Evolutionary conservation across 2,113 vertebrate genomes (phyloP).

Genomic region (Oceanites oceanicus): DNA sequence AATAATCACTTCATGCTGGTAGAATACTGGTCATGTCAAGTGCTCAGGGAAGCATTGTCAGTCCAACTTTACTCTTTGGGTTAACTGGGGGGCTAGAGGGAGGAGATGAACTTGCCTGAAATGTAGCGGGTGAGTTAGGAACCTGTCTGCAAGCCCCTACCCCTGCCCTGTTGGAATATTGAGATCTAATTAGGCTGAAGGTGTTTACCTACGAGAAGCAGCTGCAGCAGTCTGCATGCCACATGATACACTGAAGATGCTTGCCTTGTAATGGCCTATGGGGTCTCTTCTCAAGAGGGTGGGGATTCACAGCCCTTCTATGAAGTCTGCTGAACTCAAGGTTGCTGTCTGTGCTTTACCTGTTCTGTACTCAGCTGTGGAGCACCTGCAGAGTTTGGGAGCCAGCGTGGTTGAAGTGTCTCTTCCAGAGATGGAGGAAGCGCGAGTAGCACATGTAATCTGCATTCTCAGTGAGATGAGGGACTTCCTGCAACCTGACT

Average conservation of each 20-base stretch:
- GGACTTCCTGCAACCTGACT: slow-evolving; percentile 65
- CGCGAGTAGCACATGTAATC: slow-evolving; percentile 24
- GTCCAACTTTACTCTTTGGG: background rate
- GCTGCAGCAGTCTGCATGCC: background rate
- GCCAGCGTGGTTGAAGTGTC: slow-evolving; percentile 53
- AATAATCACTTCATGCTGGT: background rate
- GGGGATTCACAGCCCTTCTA: background rate
- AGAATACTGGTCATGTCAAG: background rate
- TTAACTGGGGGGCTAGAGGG: background rate
- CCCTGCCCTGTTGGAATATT: background rate
- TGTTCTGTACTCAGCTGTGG: slow-evolving; percentile 34
- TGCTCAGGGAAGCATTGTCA: background rate
- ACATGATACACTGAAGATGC: background rate
- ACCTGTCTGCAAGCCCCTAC: background rate
- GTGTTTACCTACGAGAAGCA: background rate
- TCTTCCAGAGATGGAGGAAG: slow-evolving; percentile 68
- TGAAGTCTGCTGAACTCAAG: background rate
- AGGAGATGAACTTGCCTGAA: background rate
- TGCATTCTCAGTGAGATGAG: slow-evolving; percentile 69
- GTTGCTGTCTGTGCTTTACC: background rate
- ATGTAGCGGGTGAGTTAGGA: background rate
- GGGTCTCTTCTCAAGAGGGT: background rate
- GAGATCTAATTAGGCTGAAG: background rate
- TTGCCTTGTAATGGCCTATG: background rate
- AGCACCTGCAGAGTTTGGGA: slow-evolving; percentile 51